Conservation (phyloP, 2,113 vertebrate species). For the Dicerorhinus sumatrensis region DNA sequence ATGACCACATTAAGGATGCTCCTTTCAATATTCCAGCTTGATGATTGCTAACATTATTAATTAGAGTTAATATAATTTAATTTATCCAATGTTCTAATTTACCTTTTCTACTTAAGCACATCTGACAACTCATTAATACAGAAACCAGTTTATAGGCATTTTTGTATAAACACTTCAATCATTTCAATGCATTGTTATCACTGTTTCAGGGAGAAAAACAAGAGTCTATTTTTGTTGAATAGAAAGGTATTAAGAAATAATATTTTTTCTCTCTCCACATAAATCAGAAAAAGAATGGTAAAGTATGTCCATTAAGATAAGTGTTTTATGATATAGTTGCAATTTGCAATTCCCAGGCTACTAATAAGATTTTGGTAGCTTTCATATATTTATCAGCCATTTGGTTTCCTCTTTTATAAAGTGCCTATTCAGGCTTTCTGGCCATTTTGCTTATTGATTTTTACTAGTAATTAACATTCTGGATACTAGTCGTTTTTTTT, state of each 20-base stretch:
- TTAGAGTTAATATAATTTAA: constrained; percentile 35
- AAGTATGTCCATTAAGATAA: neutral
- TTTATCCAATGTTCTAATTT: constrained; percentile 2
- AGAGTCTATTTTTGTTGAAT: neutral
- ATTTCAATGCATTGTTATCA: neutral
- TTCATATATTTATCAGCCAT: neutral
- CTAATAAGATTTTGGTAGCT: neutral
- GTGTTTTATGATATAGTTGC: neutral
- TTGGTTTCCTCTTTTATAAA: neutral
- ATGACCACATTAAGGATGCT: neutral
- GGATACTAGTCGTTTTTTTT: neutral
- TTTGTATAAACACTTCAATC: neutral
- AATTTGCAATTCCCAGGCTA: neutral
- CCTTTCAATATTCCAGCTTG: neutral
- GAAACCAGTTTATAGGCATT: neutral
- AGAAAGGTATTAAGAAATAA: neutral
- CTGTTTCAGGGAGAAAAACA: neutral
- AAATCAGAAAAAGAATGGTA: neutral
- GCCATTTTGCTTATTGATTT: neutral
- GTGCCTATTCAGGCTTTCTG: neutral
- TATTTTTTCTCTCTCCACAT: neutral
- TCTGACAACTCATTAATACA: constrained; percentile 22
- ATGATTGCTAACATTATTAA: neutral
- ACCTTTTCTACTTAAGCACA: constrained; percentile 27
- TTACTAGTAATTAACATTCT: neutral